Evolutionary conservation across 2,113 vertebrate species (phyloP).

Genomic region (Fregetta grallaria): DNA sequence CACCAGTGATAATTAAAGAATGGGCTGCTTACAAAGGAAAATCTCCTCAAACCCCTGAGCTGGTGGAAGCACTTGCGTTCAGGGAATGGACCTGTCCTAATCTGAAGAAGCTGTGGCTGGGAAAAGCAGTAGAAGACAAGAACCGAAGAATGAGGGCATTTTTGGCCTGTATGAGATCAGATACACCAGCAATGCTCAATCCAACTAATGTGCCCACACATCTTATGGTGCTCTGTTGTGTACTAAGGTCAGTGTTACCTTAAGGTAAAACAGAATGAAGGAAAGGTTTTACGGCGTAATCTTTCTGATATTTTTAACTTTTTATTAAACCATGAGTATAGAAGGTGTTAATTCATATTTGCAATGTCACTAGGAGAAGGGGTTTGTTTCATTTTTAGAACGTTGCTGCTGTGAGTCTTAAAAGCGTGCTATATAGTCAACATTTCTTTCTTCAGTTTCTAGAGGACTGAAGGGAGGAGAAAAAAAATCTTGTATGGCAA

Average conservation of each 20-base stretch:
- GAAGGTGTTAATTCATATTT: not conserved
- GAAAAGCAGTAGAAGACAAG: slow-evolving; percentile 94
- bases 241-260: slow-evolving; percentile 84
- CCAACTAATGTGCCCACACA: slow-evolving; percentile 90
- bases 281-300: not conserved
- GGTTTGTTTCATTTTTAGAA: not conserved
- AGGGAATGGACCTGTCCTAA: slow-evolving; percentile 96
- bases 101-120: slow-evolving; percentile 93
- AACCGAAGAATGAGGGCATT: slow-evolving; percentile 94
- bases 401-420: not conserved
- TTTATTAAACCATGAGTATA: not conserved
- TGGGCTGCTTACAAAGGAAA: slow-evolving; percentile 98
- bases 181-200: slow-evolving; percentile 95
- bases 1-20: slow-evolving; percentile 91
- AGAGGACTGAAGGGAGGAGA: not conserved
- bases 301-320: not conserved
- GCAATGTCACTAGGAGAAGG: not conserved
- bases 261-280: not conserved
- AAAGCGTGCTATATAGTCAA: not conserved
- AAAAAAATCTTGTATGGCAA: not conserved
- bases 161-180: slow-evolving; percentile 94
- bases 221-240: slow-evolving; percentile 95
- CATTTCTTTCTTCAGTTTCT: not conserved
- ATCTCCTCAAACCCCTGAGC: slow-evolving; percentile 92
- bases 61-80: slow-evolving; percentile 94